These are phyloP conservation scores for Hipparchia semele DNA, from an alignment of 2,888 invertebrate species.

Conservation along the genomic window DNA sequence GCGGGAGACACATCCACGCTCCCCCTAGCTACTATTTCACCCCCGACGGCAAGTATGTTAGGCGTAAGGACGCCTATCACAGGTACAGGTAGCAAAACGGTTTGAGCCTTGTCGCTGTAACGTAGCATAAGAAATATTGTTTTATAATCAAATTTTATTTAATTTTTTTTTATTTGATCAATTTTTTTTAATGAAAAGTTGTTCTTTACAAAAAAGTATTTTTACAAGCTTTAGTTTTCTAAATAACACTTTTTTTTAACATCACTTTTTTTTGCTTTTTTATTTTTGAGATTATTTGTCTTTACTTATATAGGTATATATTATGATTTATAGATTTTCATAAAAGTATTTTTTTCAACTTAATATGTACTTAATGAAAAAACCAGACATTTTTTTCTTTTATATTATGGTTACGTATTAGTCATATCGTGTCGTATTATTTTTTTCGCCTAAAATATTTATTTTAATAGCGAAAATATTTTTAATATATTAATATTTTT, in stretches of 20 bases:
- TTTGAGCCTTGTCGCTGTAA: conserved; percentile 25
- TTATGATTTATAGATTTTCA: background rate
- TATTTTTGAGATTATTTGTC: background rate
- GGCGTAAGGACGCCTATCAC: conserved; percentile 75
- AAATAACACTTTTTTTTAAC: background rate
- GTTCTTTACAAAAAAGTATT: conserved; percentile 1
- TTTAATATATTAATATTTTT: background rate
- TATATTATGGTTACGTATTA: background rate
- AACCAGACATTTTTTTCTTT: background rate
- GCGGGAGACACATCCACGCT: conserved; percentile 74
- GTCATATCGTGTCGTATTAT: background rate
- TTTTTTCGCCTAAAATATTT: background rate
- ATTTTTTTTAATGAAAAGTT: background rate
- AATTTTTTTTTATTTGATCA: conserved; percentile 14
- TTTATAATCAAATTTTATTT: conserved; percentile 22
- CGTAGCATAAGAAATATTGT: conserved; percentile 24
- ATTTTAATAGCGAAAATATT: background rate
- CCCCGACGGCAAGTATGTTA: conserved; percentile 76
- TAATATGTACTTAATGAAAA: conserved; percentile 10
- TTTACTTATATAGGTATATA: background rate
- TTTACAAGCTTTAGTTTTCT: background rate
- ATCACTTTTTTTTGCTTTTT: background rate
- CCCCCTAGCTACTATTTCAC: conserved; percentile 78
- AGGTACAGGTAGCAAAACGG: conserved; percentile 68
- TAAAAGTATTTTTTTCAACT: background rate